Evolutionary conservation across 2,888 invertebrate species (phyloP).

Genomic region (Polydrusus cervinus): DNA sequence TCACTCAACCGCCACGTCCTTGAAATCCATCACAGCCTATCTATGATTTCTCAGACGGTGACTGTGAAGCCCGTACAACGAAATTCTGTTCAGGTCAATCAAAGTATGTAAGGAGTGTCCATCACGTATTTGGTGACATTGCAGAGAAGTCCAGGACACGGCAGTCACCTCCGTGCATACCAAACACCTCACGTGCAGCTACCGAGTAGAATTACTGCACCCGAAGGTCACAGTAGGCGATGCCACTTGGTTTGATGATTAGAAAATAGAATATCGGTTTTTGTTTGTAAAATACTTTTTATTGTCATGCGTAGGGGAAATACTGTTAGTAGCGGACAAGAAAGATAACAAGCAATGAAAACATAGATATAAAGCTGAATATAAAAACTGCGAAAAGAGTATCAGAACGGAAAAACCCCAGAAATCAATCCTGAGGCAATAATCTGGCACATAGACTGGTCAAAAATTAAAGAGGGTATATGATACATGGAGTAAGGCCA

Average conservation of each 20-base stretch:
- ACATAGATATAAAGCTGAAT: too few species aligned
- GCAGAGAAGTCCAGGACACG: slow-evolving; percentile 70
- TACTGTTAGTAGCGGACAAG: too few species aligned
- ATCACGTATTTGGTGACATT: slow-evolving; percentile 71
- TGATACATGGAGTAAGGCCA: too few species aligned
- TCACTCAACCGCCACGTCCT: slow-evolving; percentile 23
- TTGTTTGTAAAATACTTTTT: slow-evolving; percentile 43
- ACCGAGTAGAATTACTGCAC: slow-evolving; percentile 60
- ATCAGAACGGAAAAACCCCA: too few species aligned
- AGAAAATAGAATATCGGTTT: slow-evolving; percentile 45
- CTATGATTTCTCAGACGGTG: slow-evolving; percentile 42
- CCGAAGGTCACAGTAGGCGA: slow-evolving; percentile 60
- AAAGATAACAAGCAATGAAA: too few species aligned
- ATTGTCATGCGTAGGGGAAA: slow-evolving; percentile 14
- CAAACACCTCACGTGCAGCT: slow-evolving; percentile 46
- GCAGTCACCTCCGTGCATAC: slow-evolving; percentile 66
- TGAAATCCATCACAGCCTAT: slow-evolving; percentile 45
- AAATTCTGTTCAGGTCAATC: slow-evolving; percentile 63
- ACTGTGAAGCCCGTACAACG: slow-evolving; percentile 14
- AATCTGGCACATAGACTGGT: too few species aligned
- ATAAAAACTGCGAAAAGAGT: too few species aligned
- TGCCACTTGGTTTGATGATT: slow-evolving; percentile 46
- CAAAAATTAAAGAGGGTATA: too few species aligned
- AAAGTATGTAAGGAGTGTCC: slow-evolving; percentile 69
- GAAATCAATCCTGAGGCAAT: too few species aligned